Conservation (phyloP, 2,113 vertebrate species). For the Gymnocephalus cernua region DNA sequence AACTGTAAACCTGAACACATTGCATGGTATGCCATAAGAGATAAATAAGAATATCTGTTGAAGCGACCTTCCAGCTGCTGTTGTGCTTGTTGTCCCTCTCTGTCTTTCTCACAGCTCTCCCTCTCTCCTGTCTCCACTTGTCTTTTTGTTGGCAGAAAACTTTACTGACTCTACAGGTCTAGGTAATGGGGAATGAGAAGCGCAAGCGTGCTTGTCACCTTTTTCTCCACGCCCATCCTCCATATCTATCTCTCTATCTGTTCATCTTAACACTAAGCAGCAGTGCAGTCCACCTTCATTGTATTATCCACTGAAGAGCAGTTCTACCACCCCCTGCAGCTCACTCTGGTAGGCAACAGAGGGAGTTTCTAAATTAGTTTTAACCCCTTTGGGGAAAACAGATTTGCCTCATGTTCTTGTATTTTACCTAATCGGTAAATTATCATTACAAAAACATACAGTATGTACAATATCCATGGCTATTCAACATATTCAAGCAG, state of each 20-base stretch:
- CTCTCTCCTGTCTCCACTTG: conserved; percentile 70
- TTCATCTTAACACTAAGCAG: conserved; percentile 40
- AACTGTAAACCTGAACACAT: neutral
- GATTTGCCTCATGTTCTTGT: neutral
- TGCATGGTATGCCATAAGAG: neutral
- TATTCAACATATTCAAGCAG: neutral
- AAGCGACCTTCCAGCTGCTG: neutral
- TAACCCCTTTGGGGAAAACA: no score
- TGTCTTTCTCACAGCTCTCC: conserved; percentile 50
- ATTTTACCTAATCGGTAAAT: neutral
- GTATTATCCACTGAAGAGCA: neutral
- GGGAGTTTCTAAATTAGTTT: neutral
- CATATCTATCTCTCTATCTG: conserved; percentile 1
- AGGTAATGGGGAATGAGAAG: conserved; percentile 85
- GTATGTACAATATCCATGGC: neutral
- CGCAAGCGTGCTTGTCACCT: conserved; percentile 46
- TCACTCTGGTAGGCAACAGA: neutral
- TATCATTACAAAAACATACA: neutral
- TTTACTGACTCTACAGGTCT: conserved; percentile 87
- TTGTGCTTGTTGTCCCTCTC: conserved; percentile 9
- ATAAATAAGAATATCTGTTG: neutral
- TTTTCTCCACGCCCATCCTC: neutral
- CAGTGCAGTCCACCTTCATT: conserved; percentile 61
- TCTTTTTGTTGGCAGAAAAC: conserved; percentile 86
- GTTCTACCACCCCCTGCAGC: neutral